Conservation (phyloP, 2,888 invertebrate genomes). For the Psylliodes chrysocephalus region DNA sequence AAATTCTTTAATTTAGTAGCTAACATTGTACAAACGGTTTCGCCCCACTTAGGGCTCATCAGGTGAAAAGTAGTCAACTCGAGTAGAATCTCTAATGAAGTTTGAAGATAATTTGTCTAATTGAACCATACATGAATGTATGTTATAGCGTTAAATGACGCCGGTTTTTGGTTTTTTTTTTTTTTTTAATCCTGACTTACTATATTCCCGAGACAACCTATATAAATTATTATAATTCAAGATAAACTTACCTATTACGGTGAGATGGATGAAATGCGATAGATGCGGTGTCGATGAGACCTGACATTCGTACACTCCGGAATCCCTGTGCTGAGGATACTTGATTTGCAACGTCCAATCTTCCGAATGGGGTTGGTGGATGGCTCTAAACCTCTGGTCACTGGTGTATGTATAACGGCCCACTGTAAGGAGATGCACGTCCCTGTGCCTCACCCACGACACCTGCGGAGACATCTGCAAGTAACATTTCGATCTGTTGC, state of each 20-base stretch:
- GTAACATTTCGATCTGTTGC: constrained; percentile 45
- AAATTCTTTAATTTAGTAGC: no score
- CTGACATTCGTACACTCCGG: constrained; percentile 93
- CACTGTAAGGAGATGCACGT: constrained; percentile 89
- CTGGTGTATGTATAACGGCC: constrained; percentile 92
- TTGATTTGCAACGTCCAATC: constrained; percentile 94
- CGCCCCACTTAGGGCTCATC: no score
- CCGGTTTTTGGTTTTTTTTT: no score
- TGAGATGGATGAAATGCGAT: constrained; percentile 90
- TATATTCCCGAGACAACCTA: no score
- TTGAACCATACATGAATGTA: no score
- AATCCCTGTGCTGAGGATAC: constrained; percentile 90
- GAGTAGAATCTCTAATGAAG: no score
- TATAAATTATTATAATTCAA: no score
- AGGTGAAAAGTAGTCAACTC: no score
- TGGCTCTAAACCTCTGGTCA: constrained; percentile 89
- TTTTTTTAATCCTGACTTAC: no score
- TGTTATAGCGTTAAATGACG: no score
- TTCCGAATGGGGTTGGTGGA: constrained; percentile 85
- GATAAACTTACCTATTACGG: constrained; percentile 84
- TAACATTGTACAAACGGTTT: no score
- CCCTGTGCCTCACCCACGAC: constrained; percentile 91
- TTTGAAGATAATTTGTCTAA: no score
- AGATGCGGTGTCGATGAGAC: constrained; percentile 93
- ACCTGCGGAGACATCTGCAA: constrained; percentile 80